Evolutionary conservation across 2,113 vertebrate genomes (phyloP).

Genomic region (Barbus barbus): DNA sequence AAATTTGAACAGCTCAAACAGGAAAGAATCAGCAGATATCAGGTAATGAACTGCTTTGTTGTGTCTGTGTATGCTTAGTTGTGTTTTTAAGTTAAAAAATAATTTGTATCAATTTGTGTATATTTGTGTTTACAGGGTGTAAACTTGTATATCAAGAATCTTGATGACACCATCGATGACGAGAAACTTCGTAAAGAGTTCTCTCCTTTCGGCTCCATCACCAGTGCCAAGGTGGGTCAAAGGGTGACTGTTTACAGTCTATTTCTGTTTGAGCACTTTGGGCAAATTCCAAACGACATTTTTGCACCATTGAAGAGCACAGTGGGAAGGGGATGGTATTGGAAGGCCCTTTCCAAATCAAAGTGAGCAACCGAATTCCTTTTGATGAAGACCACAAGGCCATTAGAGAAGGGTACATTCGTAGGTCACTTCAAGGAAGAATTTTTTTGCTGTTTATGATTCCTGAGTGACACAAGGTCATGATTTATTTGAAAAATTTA

Average conservation of each 20-base stretch:
- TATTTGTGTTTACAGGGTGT: conserved; percentile 82
- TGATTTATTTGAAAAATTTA: no score
- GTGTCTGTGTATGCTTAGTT: not conserved
- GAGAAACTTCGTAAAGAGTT: conserved; percentile 98
- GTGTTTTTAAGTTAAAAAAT: not conserved
- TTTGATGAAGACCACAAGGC: not conserved
- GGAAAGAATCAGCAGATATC: conserved; percentile 95
- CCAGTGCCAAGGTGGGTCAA: conserved; percentile 89
- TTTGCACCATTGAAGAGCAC: not conserved
- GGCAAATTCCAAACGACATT: not conserved
- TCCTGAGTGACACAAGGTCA: not conserved
- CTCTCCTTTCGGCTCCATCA: conserved; percentile 96
- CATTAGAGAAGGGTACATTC: not conserved
- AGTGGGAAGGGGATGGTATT: not conserved
- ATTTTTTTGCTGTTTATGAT: not conserved
- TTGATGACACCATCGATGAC: conserved; percentile 98
- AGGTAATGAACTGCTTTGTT: conserved; percentile 74
- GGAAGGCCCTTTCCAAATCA: not conserved
- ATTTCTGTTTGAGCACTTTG: not conserved
- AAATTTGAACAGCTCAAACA: conserved; percentile 97
- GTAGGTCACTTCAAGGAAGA: not conserved
- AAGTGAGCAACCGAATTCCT: not conserved
- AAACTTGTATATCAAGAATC: conserved; percentile 98
- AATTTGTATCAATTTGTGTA: not conserved
- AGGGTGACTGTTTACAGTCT: not conserved